Conservation (phyloP, 2,113 vertebrate species). For the Hydrolagus affinis region DNA sequence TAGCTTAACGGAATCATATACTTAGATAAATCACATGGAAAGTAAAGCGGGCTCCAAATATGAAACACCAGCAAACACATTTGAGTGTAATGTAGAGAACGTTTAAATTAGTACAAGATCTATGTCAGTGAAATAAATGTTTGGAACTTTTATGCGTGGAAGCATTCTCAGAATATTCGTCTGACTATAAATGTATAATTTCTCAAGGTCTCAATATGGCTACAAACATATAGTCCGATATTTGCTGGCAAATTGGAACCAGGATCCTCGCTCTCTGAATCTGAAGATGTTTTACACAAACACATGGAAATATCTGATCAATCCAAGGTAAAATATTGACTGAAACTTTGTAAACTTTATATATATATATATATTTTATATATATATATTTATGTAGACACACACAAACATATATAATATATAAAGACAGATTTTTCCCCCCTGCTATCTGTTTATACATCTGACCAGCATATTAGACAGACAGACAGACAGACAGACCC, state of each 20-base stretch:
- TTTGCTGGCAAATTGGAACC: conserved; percentile 51
- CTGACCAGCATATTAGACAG: too few relatives aligned
- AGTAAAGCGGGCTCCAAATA: not conserved
- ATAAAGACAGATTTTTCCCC: too few relatives aligned
- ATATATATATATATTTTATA: not conserved
- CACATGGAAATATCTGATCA: conserved; percentile 61
- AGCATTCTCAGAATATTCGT: not conserved
- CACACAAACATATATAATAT: too few relatives aligned
- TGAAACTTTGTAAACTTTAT: not conserved
- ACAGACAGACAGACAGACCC: too few relatives aligned
- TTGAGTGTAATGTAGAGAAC: not conserved
- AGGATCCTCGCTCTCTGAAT: conserved; percentile 49
- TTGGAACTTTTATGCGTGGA: not conserved
- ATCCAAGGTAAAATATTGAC: conserved; percentile 57
- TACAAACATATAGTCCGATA: conserved; percentile 49
- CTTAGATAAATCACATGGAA: not conserved
- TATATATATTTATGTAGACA: not conserved
- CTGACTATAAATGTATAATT: conserved; percentile 36
- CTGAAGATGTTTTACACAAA: conserved; percentile 54
- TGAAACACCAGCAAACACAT: not conserved
- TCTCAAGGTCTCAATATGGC: conserved; percentile 53
- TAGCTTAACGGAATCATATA: not conserved
- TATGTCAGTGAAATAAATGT: not conserved
- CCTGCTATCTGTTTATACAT: too few relatives aligned
- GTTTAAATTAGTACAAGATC: not conserved